Evolutionary conservation across 2,888 invertebrate species (phyloP).

Genomic region (Ptilodon capucinus): DNA sequence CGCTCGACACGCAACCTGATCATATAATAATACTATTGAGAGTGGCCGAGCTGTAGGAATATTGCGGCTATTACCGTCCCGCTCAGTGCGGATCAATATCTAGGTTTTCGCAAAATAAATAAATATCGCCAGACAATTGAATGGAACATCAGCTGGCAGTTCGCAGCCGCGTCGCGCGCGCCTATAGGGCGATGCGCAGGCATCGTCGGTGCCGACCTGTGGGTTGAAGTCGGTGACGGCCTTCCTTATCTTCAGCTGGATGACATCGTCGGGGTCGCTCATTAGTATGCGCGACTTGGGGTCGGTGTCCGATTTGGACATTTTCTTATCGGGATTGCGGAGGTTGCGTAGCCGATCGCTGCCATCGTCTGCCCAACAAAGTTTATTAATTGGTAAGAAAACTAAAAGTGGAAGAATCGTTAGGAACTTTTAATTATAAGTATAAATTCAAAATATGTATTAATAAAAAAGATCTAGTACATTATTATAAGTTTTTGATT

Average conservation of each 20-base stretch:
- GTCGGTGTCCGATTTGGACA: conserved; percentile 98
- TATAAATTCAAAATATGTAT: conserved; percentile 51
- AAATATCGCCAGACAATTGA: too few relatives aligned
- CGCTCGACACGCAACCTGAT: too few relatives aligned
- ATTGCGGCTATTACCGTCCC: too few relatives aligned
- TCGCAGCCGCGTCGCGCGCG: background rate
- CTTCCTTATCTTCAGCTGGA: conserved; percentile 85
- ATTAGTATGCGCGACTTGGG: conserved; percentile 90
- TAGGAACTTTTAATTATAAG: background rate
- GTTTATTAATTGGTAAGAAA: too few relatives aligned
- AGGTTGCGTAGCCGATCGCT: conserved; percentile 89
- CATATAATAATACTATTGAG: too few relatives aligned
- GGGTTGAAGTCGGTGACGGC: conserved; percentile 95
- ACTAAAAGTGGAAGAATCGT: too few relatives aligned
- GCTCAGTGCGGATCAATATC: too few relatives aligned
- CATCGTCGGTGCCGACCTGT: conserved; percentile 56
- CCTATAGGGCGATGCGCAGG: background rate
- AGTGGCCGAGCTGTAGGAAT: too few relatives aligned
- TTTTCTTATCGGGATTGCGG: conserved; percentile 94
- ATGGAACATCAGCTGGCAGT: background rate
- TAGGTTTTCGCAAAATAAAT: too few relatives aligned
- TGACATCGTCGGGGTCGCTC: conserved; percentile 82
- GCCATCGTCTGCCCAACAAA: conserved; percentile 57
- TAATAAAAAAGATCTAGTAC: too few relatives aligned
- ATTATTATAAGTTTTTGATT: too few relatives aligned